phyloP scores from a whole-genome alignment of 2,888 invertebrate species.

The Ctena decussata region DNA sequence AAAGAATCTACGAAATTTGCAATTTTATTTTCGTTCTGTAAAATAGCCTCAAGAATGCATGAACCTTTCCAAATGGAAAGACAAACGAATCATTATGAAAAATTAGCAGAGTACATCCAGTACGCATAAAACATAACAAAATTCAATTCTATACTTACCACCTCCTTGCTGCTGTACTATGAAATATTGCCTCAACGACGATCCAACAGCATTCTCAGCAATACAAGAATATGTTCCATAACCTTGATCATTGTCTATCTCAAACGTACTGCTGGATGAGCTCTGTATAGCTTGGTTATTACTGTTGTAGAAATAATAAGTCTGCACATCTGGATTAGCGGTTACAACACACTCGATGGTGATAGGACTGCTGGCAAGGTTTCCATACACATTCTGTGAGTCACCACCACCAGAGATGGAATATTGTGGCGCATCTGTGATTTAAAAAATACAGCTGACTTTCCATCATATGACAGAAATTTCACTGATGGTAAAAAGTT shows the following conservation, averaged over 20 bases:
- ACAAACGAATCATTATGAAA: no score
- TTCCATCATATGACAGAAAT: no score
- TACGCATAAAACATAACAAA: no score
- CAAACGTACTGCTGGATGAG: constrained; percentile 3
- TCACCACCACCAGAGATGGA: constrained; percentile 21
- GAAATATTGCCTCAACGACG: constrained; percentile 16
- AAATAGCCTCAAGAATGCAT: no score
- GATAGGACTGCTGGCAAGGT: constrained; percentile 25
- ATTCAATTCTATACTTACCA: constrained; percentile 18
- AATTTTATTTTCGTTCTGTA: no score
- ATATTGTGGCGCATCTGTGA: constrained; percentile 45
- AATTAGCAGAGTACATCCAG: no score
- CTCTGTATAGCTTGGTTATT: neutral
- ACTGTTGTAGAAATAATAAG: constrained; percentile 42
- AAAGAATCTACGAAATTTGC: no score
- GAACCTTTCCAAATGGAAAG: no score
- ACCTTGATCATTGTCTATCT: constrained; percentile 21
- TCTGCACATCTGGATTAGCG: constrained; percentile 46
- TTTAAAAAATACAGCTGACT: no score
- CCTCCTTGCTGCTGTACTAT: constrained; percentile 12
- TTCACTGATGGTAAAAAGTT: no score
- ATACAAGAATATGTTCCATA: constrained; percentile 48
- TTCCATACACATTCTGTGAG: neutral
- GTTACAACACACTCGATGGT: constrained; percentile 34
- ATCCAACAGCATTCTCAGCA: constrained; percentile 32